phyloP scores from a whole-genome alignment of 2,797 vertebrate species.

The Adrianichthys oophorus region DNA sequence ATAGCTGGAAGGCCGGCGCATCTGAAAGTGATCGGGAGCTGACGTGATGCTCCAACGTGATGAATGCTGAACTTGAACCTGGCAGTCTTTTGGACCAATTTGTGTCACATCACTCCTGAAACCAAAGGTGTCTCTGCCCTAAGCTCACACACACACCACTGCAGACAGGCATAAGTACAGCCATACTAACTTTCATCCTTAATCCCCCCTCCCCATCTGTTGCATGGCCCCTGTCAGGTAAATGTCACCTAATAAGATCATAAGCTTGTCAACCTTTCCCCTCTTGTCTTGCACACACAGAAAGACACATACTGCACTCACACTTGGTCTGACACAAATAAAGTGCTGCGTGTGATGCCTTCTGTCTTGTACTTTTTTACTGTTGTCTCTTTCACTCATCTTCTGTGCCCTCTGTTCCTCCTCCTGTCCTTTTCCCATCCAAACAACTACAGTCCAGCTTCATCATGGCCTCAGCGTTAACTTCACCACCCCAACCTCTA shows the following conservation, averaged over 20 bases:
- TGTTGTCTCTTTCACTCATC: constrained; percentile 21
- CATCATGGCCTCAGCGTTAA: not conserved
- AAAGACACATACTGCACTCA: constrained; percentile 13
- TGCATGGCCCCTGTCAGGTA: constrained; percentile 65
- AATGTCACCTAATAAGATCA: constrained; percentile 70
- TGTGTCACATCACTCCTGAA: constrained; percentile 66
- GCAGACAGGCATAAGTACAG: constrained; percentile 12
- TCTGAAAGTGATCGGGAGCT: constrained; percentile 16
- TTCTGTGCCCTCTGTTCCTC: constrained; percentile 12
- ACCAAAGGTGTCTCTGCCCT: constrained; percentile 59
- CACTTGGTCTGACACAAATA: constrained; percentile 29
- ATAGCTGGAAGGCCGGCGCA: not conserved
- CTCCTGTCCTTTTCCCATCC: constrained; percentile 5
- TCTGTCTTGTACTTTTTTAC: constrained; percentile 47
- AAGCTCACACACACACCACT: constrained; percentile 9
- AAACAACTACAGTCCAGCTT: not conserved
- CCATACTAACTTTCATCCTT: constrained; percentile 20
- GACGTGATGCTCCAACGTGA: constrained; percentile 24
- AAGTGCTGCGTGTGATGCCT: constrained; percentile 39
- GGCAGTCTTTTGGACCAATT: constrained; percentile 61
- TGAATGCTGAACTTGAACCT: constrained; percentile 47
- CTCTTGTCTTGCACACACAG: constrained; percentile 26
- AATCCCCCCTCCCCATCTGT: constrained; percentile 61
- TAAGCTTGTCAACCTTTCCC: constrained; percentile 66
- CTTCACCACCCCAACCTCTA: not conserved